A percentile compares a stretch with the other conserved stretches of the same genome.
phyloP scores from a whole-genome alignment of 2,797 vertebrate species.

The Catostomus latipinnis region DNA sequence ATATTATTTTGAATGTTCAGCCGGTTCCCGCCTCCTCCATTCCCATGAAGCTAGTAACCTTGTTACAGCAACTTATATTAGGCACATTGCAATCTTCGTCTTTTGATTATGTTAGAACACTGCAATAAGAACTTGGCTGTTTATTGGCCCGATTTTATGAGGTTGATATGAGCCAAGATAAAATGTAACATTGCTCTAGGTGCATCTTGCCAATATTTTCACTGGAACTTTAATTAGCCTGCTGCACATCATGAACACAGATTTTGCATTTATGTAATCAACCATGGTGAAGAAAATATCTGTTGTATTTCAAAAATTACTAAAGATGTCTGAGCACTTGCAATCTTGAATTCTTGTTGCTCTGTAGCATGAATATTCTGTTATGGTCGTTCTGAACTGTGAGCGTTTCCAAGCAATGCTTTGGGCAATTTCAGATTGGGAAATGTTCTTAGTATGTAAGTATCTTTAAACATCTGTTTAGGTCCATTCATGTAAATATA shows the following conservation, averaged over 20 bases:
- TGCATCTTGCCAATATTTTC: conserved; percentile 28
- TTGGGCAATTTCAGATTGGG: conserved; percentile 2
- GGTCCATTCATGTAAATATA: not conserved
- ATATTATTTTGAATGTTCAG: too few relatives aligned
- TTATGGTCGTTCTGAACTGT: not conserved
- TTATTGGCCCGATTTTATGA: conserved; percentile 40
- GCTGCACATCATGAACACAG: conserved; percentile 7
- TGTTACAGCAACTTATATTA: not conserved
- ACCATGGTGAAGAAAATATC: not conserved
- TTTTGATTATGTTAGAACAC: conserved; percentile 24
- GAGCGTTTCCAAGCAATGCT: conserved; percentile 2
- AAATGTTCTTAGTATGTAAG: too few relatives aligned
- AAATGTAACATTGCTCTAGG: conserved; percentile 22
- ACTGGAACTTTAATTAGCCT: not conserved
- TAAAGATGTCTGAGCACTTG: conserved; percentile 28
- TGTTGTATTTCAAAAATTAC: conserved; percentile 21
- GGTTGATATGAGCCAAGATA: conserved; percentile 28
- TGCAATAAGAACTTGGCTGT: conserved; percentile 31
- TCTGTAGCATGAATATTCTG: not conserved
- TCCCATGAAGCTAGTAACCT: too few relatives aligned
- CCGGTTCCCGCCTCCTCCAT: too few relatives aligned
- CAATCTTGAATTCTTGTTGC: conserved; percentile 26
- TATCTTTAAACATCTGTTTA: too few relatives aligned
- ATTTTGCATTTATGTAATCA: conserved; percentile 34
- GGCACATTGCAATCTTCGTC: conserved; percentile 15